Evolutionary conservation across 92 coral and sea anemone species (phyloP), one percentile per base, ranked within the genome.

Genomic region (Phenganax stokvisi): DNA sequence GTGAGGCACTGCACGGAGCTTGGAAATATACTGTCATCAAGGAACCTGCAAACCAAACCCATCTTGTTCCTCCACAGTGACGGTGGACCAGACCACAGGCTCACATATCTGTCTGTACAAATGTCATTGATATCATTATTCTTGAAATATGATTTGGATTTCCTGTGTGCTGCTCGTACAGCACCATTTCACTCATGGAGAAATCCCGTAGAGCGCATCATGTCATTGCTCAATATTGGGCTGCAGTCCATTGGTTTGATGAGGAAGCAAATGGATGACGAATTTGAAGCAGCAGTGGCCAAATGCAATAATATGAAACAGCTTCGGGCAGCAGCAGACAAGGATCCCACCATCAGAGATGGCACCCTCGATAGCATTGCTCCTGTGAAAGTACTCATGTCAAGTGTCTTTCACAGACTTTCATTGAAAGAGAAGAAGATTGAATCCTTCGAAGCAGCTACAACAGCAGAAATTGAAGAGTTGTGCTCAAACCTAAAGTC

Each of bases 141-240:
- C 53, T 75, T 81, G 54, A 56, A 69, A 51, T 28, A 54, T 57
- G 84, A 80, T 62, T 80, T 80, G 31, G 76, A 80, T 64, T 80
- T 80, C 76, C 10, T 80, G 63, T 66, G 76, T 57, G 84, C 63
- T 11, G 60, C 73, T 74, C 61, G 66, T 16, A 66, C 84, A 12
- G 75, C 76, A 25, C 84, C 84, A 47, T 64, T 54, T 67, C 80
- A 74, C 73, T 62, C 72, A 51, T 83, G 85, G 85, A 73, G 77
- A 51, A 74, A 83, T 73, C 86, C 86, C 44, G 86, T 83, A 13
- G 81, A 83, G 71, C 66, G 81, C 59, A 83, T 83, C 58, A 83
- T 83, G 80, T 47, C 80, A 51, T 73, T 83, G 55, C 69, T 83
- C 51, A 83, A 83, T 47, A 56, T 83, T 47, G 85, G 73, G 59